Evolutionary conservation across 2,888 invertebrate genomes (phyloP).

Genomic region (Diaprepes abbreviatus): DNA sequence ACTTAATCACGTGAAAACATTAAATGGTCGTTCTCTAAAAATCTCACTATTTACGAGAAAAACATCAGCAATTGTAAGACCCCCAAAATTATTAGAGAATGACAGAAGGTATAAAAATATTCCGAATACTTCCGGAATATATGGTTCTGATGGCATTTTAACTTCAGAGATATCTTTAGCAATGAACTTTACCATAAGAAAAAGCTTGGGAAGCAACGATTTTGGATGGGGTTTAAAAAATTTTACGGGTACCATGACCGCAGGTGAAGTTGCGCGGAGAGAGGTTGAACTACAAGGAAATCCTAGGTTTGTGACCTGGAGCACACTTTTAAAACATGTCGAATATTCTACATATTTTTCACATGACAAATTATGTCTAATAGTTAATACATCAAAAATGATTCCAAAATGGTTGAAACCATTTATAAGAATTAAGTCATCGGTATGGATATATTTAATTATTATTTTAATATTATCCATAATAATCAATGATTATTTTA

Average conservation of each 20-base stretch:
- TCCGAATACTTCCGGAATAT: conserved; percentile 51
- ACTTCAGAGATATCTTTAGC: conserved; percentile 15
- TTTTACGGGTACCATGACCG: conserved; percentile 58
- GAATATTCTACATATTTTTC: conserved; percentile 64
- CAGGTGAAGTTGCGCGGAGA: conserved; percentile 64
- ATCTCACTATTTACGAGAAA: conserved; percentile 60
- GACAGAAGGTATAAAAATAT: conserved; percentile 37
- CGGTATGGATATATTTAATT: conserved; percentile 1
- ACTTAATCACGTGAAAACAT: conserved; percentile 27
- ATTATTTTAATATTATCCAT: background rate
- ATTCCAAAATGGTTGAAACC: conserved; percentile 67
- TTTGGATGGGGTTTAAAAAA: conserved; percentile 40
- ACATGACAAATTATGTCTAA: conserved; percentile 66
- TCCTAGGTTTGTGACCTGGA: conserved; percentile 64
- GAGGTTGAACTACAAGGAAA: conserved; percentile 65
- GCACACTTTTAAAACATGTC: conserved; percentile 61
- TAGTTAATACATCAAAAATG: conserved; percentile 65
- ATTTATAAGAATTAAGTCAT: conserved; percentile 17
- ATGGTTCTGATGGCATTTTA: conserved; percentile 63
- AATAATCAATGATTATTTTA: conserved; percentile 18
- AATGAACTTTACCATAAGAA: conserved; percentile 21
- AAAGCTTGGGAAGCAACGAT: conserved; percentile 46
- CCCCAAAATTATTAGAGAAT: conserved; percentile 22
- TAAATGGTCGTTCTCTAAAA: conserved; percentile 61
- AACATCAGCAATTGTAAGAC: conserved; percentile 35